Percentiles rank a stretch among this genome's conserved stretches.
These are phyloP conservation scores for Apamea epomidion DNA, from an alignment of 2,888 invertebrate genomes.

Conservation along the genomic window DNA sequence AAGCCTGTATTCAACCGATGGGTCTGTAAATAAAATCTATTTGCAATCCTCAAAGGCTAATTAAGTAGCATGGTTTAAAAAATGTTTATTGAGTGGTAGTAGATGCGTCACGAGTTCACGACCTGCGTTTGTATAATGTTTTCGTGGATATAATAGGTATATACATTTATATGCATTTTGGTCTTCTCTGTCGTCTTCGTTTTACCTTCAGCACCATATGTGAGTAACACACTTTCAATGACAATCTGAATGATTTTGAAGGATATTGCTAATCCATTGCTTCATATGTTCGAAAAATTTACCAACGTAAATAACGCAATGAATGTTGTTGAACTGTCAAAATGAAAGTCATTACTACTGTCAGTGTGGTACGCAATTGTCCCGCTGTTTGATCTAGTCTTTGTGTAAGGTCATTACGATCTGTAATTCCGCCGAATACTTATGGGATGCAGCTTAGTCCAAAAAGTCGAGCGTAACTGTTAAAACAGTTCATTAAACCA, in stretches of 20 bases:
- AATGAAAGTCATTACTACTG: too few relatives aligned
- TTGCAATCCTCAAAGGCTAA: constrained; percentile 24
- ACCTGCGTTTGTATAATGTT: not conserved
- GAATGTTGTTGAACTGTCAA: too few relatives aligned
- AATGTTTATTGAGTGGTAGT: constrained; percentile 23
- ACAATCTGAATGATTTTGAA: too few relatives aligned
- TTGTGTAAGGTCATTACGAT: constrained; percentile 3
- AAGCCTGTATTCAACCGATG: constrained; percentile 1
- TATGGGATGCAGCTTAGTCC: not conserved
- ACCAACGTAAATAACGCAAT: too few relatives aligned
- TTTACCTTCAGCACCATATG: not conserved
- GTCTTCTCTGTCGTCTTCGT: not conserved
- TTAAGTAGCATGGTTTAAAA: constrained; percentile 6
- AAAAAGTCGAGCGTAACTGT: not conserved
- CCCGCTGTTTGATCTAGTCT: not conserved
- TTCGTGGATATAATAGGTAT: not conserved
- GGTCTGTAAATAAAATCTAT: constrained; percentile 7
- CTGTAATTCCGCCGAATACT: not conserved
- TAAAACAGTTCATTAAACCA: not conserved
- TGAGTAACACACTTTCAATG: too few relatives aligned
- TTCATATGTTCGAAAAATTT: too few relatives aligned
- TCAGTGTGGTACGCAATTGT: too few relatives aligned
- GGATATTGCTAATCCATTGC: too few relatives aligned
- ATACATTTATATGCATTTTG: not conserved
- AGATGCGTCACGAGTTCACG: constrained; percentile 28